Evolutionary conservation across 2,113 vertebrate genomes (phyloP), one percentile per base, ranked within the genome.

Genomic region (Redunca redunca): DNA sequence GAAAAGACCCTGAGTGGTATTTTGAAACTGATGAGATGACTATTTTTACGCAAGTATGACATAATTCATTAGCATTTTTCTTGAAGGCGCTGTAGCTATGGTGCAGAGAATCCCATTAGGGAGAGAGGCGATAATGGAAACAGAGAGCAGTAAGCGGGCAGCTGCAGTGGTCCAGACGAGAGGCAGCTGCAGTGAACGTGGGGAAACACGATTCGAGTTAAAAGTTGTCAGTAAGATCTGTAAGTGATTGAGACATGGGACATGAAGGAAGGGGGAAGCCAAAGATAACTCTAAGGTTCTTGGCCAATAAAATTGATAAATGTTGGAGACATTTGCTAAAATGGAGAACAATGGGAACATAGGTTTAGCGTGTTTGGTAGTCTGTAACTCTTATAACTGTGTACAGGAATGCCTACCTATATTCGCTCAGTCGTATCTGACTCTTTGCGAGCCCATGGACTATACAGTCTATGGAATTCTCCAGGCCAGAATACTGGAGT

Each of bases 361-460:
- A 3, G 13, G 8, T 26, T n/a, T 80, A 10, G 9, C 2, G 5
- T 3, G 33, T n/a, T 52, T 77, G 64, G n/a, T 13, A 74, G 28
- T 77, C 17, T 90, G 57, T 77, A 55, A 77, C 58, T 23, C 46
- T 36, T 84, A 7, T 17, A 74, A 80, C 28, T 83, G 14, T 62
- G 48, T 53, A 28, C 17, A 89, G 7, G 15, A 53, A 90, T 40
- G n/a, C 12, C n/a, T 40, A 12, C 4, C 19, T 23, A 13, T 40
- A 23, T 40, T 40, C 0, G 1, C n/a, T 71, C 19, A 40, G 21
- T 23, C 0, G 1, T 36, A 21, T 40, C 67, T 21, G n/a, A 71
- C 67, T 23, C 67, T 71, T 40, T 10, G 2, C 1, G 1, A 40
- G n/a, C 19, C 67, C 1, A 6, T 71, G n/a, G n/a, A 40, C n/a